Base-by-base conservation (phyloP, 2,888 invertebrate genomes). In the Macaria notata region DNA sequence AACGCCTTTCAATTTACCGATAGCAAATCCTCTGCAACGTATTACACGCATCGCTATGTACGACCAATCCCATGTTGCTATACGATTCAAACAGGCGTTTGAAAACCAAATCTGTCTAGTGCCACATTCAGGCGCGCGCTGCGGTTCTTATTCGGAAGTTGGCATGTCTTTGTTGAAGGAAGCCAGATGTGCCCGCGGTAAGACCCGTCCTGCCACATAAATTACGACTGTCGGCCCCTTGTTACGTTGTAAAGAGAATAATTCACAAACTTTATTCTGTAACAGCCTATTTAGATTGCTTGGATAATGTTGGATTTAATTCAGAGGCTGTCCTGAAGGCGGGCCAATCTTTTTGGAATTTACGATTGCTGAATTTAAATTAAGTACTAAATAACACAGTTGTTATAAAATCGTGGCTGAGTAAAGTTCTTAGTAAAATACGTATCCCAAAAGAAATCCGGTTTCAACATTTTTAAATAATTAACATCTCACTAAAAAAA, bases 181-280 rank as follows among this genome's bases (percentile, higher is more conserved):
- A 73, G 72, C 75, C 84, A 84, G 84, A 83, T 84, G 84, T 75
- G 76, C 63, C 68, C 70, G 69, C 72, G 72, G 71, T 72, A 64
- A 64, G 67, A 57, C 46, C 70, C 71, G 63, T 68, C 70, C 75
- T 68, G 73, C 61, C 75, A 78, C 75, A 79, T 84, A 84, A 86
- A 84, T 86, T 86, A 85, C 77, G 70, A 72, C 74, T 76, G 79
- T 79, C 79, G 73, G 70, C 72, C 81, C 84, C 83, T 80, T 75
- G 78, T 79, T 79, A 70, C 72, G 65, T 64, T 71, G 73, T 74
- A 73, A 70, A 71, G 68, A 65, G 72, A 78, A 78, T 68, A 71
- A 72, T 74, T 61, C 62, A 60, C 67, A 75, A 77, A 79, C 78
- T 73, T 79, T 77, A 73, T 76, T 78, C 69, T 72, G 76, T 74